A percentile compares a stretch with the other conserved stretches of the same genome.
Conservation (phyloP, 92 coral and sea anemone species). For the Porites lobata region DNA sequence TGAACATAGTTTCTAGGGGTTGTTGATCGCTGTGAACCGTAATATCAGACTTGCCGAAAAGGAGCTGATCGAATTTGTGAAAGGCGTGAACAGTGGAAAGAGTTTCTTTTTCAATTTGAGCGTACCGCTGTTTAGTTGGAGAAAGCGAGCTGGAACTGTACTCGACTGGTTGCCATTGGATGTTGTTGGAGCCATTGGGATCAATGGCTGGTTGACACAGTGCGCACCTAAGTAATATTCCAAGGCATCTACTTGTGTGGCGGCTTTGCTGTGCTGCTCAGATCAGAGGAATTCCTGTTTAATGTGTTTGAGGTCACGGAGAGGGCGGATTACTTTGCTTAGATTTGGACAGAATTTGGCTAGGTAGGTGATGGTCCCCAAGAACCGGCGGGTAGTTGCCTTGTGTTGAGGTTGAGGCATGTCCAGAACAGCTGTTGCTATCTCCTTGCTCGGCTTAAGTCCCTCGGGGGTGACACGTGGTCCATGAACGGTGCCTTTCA, state of each 20-base stretch:
- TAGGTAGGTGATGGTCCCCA: slow-evolving; percentile 64
- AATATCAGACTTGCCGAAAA: too few relatives aligned
- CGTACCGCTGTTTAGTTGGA: slow-evolving; percentile 2
- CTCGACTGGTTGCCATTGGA: slow-evolving; percentile 70
- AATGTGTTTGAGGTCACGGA: slow-evolving; percentile 60
- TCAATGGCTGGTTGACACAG: slow-evolving; percentile 59
- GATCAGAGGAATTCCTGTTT: background rate
- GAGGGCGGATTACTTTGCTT: slow-evolving; percentile 66
- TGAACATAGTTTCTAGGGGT: too few relatives aligned
- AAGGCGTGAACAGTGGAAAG: too few relatives aligned
- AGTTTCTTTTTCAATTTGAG: too few relatives aligned
- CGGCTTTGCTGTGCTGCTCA: slow-evolving; percentile 67
- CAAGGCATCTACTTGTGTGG: slow-evolving; percentile 61
- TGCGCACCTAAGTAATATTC: slow-evolving; percentile 74
- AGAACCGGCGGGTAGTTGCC: slow-evolving; percentile 60
- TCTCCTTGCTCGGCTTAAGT: slow-evolving; percentile 32
- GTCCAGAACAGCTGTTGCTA: slow-evolving; percentile 36
- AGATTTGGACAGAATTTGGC: slow-evolving; percentile 68
- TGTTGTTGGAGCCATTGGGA: background rate
- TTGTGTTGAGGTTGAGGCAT: slow-evolving; percentile 74
- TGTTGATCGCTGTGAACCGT: too few relatives aligned
- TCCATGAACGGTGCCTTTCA: too few relatives aligned
- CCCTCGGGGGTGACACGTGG: too few relatives aligned
- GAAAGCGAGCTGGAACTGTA: slow-evolving; percentile 74
- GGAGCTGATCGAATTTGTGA: too few relatives aligned